phyloP scores from a whole-genome alignment of 1,140 invertebrate species.

The Bombus fervidus region DNA sequence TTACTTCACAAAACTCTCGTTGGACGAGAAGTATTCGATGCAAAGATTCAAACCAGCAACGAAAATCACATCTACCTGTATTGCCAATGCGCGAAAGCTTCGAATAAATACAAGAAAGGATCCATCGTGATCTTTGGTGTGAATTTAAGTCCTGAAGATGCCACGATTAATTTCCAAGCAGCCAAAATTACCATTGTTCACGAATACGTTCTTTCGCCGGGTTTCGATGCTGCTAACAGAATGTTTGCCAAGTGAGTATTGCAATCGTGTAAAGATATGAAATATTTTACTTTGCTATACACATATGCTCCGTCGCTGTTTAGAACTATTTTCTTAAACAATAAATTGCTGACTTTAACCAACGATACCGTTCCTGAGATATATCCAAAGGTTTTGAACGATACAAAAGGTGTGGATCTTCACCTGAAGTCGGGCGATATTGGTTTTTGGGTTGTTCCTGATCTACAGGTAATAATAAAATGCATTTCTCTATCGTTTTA shows the following conservation, averaged over 20 bases:
- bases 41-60: conserved; percentile 69
- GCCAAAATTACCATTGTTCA: conserved; percentile 72
- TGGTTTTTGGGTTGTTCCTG: conserved; percentile 85
- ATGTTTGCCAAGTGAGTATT: conserved; percentile 76
- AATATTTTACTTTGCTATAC: not conserved
- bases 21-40: conserved; percentile 79
- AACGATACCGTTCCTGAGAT: conserved; percentile 80
- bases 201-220: conserved; percentile 75
- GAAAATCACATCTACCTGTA: conserved; percentile 76
- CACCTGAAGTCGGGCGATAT: conserved; percentile 83
- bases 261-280: not conserved
- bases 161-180: conserved; percentile 65
- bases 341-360: conserved; percentile 77
- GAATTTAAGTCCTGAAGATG: conserved; percentile 72
- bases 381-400: conserved; percentile 78
- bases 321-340: conserved; percentile 83
- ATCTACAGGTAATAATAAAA: conserved; percentile 77
- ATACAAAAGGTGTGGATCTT: conserved; percentile 79
- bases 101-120: conserved; percentile 73
- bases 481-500: too few species aligned
- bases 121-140: conserved; percentile 80
- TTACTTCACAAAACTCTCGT: conserved; percentile 81
- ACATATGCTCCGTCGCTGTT: too few species aligned
- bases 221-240: conserved; percentile 69
- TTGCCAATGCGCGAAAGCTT: conserved; percentile 80